These are phyloP conservation scores for Subacronicta megacephala DNA, from an alignment of 2,888 invertebrate genomes.

Conservation along the genomic window DNA sequence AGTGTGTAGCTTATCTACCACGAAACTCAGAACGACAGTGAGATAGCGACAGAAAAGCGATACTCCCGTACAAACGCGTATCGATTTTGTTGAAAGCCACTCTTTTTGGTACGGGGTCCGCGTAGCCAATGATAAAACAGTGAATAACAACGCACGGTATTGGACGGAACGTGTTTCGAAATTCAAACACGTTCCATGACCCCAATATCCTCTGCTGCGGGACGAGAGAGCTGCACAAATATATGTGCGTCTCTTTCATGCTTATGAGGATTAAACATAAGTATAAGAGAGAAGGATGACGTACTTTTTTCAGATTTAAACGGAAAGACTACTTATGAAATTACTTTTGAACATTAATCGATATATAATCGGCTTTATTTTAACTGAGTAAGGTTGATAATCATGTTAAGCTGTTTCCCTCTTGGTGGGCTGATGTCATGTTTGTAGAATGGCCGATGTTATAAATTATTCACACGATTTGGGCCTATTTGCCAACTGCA, in stretches of 20 bases:
- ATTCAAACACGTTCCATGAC: conserved; percentile 89
- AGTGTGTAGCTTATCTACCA: conserved; percentile 73
- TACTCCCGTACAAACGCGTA: conserved; percentile 58
- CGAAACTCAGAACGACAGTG: conserved; percentile 60
- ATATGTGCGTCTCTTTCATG: conserved; percentile 71
- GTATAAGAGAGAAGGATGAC: conserved; percentile 69
- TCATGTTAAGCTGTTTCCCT: conserved; percentile 24
- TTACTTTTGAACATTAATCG: conserved; percentile 65
- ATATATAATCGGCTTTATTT: conserved; percentile 62
- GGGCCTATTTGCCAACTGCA: conserved; percentile 62
- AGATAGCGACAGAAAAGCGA: conserved; percentile 61
- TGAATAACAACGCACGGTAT: conserved; percentile 80
- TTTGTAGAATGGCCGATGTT: conserved; percentile 71
- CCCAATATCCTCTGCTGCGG: conserved; percentile 77
- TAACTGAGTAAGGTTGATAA: conserved; percentile 34
- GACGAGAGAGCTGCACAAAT: conserved; percentile 63
- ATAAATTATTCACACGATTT: conserved; percentile 69
- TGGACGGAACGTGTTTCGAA: conserved; percentile 86
- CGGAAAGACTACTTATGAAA: conserved; percentile 67
- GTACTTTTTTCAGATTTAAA: conserved; percentile 65
- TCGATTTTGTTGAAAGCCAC: conserved; percentile 72
- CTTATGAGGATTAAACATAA: conserved; percentile 56
- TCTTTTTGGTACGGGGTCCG: conserved; percentile 71
- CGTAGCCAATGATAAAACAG: conserved; percentile 80
- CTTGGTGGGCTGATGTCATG: conserved; percentile 62